A percentile compares a stretch with the other conserved stretches of the same genome.
Evolutionary conservation across 2,113 vertebrate genomes (phyloP).

Genomic region (Microcebus griseorufus): DNA sequence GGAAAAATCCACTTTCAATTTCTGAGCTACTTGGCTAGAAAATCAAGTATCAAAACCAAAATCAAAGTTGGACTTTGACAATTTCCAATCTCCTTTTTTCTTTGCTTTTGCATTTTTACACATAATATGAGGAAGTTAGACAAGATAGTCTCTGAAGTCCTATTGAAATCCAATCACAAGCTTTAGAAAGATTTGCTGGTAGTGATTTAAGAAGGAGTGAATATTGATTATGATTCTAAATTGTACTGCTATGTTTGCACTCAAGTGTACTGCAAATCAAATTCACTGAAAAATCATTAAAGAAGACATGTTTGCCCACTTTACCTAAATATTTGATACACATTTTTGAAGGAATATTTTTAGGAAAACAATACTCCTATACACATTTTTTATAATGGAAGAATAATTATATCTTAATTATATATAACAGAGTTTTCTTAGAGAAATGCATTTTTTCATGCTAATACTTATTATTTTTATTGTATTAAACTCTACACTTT

Average conservation of each 20-base stretch:
- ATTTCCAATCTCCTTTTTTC: not conserved
- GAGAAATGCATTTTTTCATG: not conserved
- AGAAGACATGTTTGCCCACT: not conserved
- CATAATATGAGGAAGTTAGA: not conserved
- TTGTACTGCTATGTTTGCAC: not conserved
- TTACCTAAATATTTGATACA: not conserved
- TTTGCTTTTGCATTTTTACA: not conserved
- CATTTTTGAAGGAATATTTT: not conserved
- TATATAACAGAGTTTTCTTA: not conserved
- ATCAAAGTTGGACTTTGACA: not conserved
- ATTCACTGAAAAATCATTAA: constrained; percentile 42
- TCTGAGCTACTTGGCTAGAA: not conserved
- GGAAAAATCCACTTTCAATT: not conserved
- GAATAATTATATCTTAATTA: not conserved
- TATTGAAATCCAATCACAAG: constrained; percentile 29
- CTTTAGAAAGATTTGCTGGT: constrained; percentile 15
- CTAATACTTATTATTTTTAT: not conserved
- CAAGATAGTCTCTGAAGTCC: not conserved
- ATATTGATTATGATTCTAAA: constrained; percentile 50
- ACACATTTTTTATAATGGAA: not conserved
- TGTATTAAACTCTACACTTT: not conserved
- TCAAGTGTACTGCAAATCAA: constrained; percentile 23
- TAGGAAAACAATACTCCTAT: not conserved
- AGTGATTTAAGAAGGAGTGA: not conserved
- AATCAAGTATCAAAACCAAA: constrained; percentile 25